Evolutionary conservation across 2,797 vertebrate genomes (phyloP).

Genomic region (Distichodus sexfasciatus): DNA sequence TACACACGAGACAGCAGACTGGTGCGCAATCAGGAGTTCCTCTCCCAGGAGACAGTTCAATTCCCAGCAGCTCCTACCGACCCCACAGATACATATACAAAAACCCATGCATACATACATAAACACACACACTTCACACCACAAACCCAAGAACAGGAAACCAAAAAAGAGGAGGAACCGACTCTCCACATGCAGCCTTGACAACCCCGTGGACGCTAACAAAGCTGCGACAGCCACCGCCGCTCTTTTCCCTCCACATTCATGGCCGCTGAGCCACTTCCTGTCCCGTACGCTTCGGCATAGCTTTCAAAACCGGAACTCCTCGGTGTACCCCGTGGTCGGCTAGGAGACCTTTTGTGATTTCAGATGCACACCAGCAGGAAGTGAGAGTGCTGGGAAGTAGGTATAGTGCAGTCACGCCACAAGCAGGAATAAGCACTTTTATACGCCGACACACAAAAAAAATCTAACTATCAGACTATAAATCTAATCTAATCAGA

Average conservation of each 20-base stretch:
- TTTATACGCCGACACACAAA: too few relatives aligned
- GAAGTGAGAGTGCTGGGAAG: constrained; percentile 5
- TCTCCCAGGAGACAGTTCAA: too few relatives aligned
- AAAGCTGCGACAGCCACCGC: constrained; percentile 19
- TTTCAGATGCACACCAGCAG: not conserved
- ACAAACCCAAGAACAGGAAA: constrained; percentile 31
- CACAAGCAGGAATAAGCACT: too few relatives aligned
- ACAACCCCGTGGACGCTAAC: constrained; percentile 25
- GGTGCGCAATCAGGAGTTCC: too few relatives aligned
- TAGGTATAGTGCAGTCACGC: too few relatives aligned
- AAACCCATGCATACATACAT: too few relatives aligned
- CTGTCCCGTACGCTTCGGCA: constrained; percentile 9
- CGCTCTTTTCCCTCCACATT: constrained; percentile 3
- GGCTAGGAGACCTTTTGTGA: not conserved
- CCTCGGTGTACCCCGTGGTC: not conserved
- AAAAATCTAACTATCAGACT: too few relatives aligned
- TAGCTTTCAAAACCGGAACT: constrained; percentile 26
- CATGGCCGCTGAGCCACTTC: constrained; percentile 26
- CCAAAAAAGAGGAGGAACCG: constrained; percentile 30
- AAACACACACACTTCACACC: constrained; percentile 7
- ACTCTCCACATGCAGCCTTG: constrained; percentile 40
- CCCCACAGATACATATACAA: too few relatives aligned
- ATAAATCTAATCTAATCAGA: too few relatives aligned
- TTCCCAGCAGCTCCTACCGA: too few relatives aligned
- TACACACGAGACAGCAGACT: not conserved